A percentile compares a stretch with the other conserved stretches of the same genome.
These are phyloP conservation scores for Girardia tigrina DNA, from an alignment of 2,888 invertebrate genomes.

Conservation along the genomic window DNA sequence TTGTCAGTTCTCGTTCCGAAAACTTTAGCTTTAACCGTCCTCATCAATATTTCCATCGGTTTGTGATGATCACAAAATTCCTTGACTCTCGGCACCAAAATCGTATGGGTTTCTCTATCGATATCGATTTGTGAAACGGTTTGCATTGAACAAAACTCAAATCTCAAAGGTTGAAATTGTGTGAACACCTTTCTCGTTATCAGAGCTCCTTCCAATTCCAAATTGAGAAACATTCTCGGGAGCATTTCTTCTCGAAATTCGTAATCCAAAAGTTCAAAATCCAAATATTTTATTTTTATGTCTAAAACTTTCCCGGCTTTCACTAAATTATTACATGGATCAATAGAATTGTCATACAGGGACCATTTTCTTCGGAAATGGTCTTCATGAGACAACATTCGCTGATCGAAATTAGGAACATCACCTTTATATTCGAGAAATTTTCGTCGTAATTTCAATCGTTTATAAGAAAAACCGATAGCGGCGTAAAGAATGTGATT, in stretches of 20 bases:
- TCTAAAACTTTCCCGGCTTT: constrained; percentile 24
- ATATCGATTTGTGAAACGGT: constrained; percentile 25
- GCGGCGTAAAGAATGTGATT: constrained; percentile 10
- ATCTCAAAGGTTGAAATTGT: background rate
- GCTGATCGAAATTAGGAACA: constrained; percentile 20
- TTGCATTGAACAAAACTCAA: constrained; percentile 25
- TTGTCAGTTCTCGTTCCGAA: background rate
- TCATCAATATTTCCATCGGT: background rate
- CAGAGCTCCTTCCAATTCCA: constrained; percentile 20
- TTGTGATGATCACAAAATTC: constrained; percentile 28
- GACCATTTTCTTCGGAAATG: background rate
- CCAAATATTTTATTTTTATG: background rate
- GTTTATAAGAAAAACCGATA: background rate
- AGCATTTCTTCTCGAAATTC: constrained; percentile 21
- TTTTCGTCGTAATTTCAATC: constrained; percentile 2
- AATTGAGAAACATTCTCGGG: background rate
- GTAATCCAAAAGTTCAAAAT: constrained; percentile 16
- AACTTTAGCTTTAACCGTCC: background rate
- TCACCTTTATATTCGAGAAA: background rate
- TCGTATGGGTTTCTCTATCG: background rate
- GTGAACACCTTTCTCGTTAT: constrained; percentile 2
- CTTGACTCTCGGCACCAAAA: background rate
- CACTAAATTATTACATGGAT: background rate
- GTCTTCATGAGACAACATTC: background rate
- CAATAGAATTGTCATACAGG: background rate